These are phyloP conservation scores for Furnarius figulus DNA, from an alignment of 2,113 vertebrate genomes.

Conservation along the genomic window DNA sequence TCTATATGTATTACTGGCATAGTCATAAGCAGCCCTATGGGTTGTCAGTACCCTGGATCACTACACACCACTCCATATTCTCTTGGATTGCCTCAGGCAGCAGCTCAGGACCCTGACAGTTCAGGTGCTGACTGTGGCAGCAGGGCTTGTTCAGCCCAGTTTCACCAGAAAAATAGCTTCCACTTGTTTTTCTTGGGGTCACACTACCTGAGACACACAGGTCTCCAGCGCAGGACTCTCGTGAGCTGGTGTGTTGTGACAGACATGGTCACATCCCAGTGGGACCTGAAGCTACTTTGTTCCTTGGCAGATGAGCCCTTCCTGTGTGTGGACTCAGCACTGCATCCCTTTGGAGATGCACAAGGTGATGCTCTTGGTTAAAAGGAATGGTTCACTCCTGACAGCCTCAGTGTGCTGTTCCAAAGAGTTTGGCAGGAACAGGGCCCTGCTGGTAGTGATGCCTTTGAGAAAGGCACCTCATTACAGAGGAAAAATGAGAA, in stretches of 20 bases:
- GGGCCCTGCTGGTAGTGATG: background rate
- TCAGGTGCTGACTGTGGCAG: background rate
- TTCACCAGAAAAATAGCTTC: background rate
- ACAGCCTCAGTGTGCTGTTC: background rate
- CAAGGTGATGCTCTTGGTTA: background rate
- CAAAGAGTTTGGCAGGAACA: constrained; percentile 11
- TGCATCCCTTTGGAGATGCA: background rate
- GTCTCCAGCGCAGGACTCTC: accelerated
- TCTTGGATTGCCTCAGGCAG: background rate
- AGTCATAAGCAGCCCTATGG: accelerated
- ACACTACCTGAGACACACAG: background rate
- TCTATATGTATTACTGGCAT: background rate
- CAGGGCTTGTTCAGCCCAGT: accelerated
- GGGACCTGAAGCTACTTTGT: accelerated
- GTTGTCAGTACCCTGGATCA: background rate
- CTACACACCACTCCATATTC: accelerated
- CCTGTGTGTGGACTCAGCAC: background rate
- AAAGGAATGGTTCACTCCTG: constrained; percentile 3
- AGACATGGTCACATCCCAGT: accelerated
- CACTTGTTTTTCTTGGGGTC: background rate
- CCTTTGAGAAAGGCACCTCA: background rate
- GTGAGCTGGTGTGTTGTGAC: accelerated
- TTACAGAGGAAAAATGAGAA: background rate
- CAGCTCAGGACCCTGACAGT: background rate
- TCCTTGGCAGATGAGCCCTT: background rate